Base-by-base conservation (phyloP, 2,113 vertebrate genomes). In the Amia ocellicauda region DNA sequence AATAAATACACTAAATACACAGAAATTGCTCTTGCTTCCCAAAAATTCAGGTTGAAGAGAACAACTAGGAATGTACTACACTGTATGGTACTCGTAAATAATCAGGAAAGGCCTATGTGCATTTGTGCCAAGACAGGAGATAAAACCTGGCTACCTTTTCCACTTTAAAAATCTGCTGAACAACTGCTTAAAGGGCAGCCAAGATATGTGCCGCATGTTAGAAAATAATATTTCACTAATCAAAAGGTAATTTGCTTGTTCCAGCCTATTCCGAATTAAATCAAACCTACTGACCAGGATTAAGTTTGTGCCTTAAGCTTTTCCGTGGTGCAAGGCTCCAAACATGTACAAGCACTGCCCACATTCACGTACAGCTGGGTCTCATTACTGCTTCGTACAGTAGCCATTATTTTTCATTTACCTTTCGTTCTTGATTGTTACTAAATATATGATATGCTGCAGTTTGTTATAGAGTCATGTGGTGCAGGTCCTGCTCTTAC, bases 371-470 rank as follows among this genome's bases (percentile, higher is more conserved):
- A 91, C 96, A 98, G 93, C 92, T 98, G 95, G 92, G 89, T 90
- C 86, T 83, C 89, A 93, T 98, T 95, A 96, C 82, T 77, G 76
- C 73, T 76, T 80, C 87, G 89, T 89, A 88, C 89, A 89, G 63
- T 73, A 90, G 90, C 92, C 90, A 91, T 97, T 95, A 91, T 93
- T 94, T 92, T 94, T 91, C 89, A 89, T 91, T 56, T 89, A 87
- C 85, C 80, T 75, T 65, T 76, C 88, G 84, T 85, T 89, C 81
- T 79, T 91, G 92, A 94, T 78, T 92, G 90, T 86, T 93, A 88
- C 92, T 93, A 90, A 92, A 93, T 93, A 91, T 89, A 85, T 94
- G 91, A 90, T 90, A 90, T 90, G 85, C 81, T 86, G 81, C 78
- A 86, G 84, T 90, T 86, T 85, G 78, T 89, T 88, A 83, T 80